Conservation (phyloP, 2,797 vertebrate genomes). For the Platyrinchus mystaceus region DNA sequence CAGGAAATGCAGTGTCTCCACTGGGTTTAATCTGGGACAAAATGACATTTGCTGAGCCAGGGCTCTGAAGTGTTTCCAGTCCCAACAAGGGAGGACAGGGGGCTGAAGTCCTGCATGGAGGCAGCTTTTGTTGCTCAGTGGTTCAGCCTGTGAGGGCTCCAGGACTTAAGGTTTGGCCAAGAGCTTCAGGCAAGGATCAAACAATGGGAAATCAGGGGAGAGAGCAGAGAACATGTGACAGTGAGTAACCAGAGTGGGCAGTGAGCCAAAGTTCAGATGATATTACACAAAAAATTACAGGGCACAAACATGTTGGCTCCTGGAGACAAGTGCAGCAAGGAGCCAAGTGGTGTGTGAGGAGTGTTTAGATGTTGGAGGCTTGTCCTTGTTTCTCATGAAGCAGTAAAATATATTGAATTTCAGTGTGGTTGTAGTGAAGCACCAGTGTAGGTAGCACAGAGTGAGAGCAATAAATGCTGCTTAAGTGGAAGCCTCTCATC, state of each 20-base stretch:
- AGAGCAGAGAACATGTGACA: not conserved
- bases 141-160: not conserved
- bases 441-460: fast-evolving
- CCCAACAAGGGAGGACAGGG: not conserved
- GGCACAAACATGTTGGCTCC: not conserved
- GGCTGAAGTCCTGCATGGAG: not conserved
- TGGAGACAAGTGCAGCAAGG: not conserved
- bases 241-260: not conserved
- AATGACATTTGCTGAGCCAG: not conserved
- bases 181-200: not conserved
- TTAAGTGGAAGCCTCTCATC: not conserved
- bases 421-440: not conserved
- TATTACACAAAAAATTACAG: not conserved
- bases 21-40: not conserved
- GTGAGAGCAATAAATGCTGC: not conserved
- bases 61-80: not conserved
- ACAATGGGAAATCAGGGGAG: not conserved
- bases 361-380: not conserved
- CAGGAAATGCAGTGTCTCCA: not conserved
- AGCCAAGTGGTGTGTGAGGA: not conserved
- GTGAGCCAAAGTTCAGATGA: not conserved
- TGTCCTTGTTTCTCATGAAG: not conserved
- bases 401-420: not conserved
- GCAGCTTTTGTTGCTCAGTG: not conserved
- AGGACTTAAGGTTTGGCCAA: not conserved